A percentile compares a stretch with the other conserved stretches of the same genome.
These are phyloP conservation scores for Drosophila dunni DNA, from an alignment of 1,140 invertebrate genomes.

Conservation along the genomic window DNA sequence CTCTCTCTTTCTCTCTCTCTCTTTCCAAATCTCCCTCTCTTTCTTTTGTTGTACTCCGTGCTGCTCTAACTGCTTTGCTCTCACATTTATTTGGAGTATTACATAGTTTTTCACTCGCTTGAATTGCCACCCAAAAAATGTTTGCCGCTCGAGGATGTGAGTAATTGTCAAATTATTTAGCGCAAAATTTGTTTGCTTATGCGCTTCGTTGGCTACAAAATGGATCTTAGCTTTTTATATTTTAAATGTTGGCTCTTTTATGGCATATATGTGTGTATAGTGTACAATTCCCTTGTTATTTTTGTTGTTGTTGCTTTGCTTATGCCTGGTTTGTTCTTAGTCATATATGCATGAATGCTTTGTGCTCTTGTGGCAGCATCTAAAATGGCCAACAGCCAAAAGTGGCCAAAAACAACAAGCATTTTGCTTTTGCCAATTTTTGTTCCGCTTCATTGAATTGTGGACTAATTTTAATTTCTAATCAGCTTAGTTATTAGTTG, in stretches of 20 bases:
- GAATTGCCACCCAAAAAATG: constrained; percentile 22
- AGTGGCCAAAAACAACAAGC: constrained; percentile 1
- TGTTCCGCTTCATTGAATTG: constrained; percentile 70
- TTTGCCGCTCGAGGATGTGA: constrained; percentile 67
- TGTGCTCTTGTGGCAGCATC: constrained; percentile 32
- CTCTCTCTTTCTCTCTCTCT: constrained; percentile 36
- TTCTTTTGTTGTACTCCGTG: constrained; percentile 30
- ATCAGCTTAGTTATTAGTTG: constrained; percentile 20
- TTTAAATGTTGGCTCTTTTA: constrained; percentile 38
- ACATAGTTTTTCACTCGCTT: constrained; percentile 30
- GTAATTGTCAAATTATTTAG: constrained; percentile 85
- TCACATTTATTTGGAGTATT: constrained; percentile 20
- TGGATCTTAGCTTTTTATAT: constrained; percentile 73
- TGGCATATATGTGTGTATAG: constrained; percentile 6
- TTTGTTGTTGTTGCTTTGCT: constrained; percentile 29
- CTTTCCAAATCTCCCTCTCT: constrained; percentile 30
- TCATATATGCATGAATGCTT: constrained; percentile 83
- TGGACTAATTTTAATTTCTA: constrained; percentile 23
- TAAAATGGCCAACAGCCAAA: neutral
- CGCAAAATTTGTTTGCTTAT: constrained; percentile 84
- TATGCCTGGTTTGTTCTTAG: constrained; percentile 79
- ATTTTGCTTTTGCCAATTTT: constrained; percentile 49
- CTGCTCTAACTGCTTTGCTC: neutral
- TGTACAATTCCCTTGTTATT: neutral
- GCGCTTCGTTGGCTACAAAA: constrained; percentile 76